Evolutionary conservation across 1,140 invertebrate species (phyloP), one percentile per base, ranked within the genome.

Genomic region (Kradibia gibbosae): DNA sequence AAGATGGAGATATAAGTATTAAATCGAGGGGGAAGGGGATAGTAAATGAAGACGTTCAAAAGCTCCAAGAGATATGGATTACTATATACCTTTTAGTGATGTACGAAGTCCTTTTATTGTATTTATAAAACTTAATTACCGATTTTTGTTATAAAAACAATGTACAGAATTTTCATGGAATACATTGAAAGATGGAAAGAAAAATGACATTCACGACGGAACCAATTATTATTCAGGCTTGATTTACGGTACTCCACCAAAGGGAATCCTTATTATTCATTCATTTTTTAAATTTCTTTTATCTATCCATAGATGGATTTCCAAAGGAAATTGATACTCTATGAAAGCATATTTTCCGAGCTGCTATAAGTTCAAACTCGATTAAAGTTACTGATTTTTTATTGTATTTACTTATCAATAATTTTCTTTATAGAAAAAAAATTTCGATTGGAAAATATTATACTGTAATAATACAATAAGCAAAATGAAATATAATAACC

Each of bases 251-350:
- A 20, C 31, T 4, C 53, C 31, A 62, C 25, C 31, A n/a, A 17
- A 60, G 62, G 70, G 25, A 73, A 81, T 70, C 45, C 72, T 57
- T 81, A 25, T 4, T 48, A 60, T 81, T 55, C 28, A 65, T 22
- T 3, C 55, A 74, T 71, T 57, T 74, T 75, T 73, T 48, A 36
- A 34, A 22, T 39, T 62, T 48, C 22, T 20, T n/a, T 80, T 70
- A 57, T 25, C 71, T 67, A 74, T 53, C 50, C 55, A 17, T 20
- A 5, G 42, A 65, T n/a, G 22, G 15, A 25, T 70, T 80, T 34
- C 7, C 10, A 28, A 42, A 25, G 39, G 48, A 83, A 74, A 85
- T 85, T 83, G 81, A 86, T 85, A 85, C 71, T 50, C 65, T 77
- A 83, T 82, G 76, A 78, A 86, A 72, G 81, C 82, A 74, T 83